Conservation (phyloP, 2,888 invertebrate species). For the Ectobius pallidus region DNA sequence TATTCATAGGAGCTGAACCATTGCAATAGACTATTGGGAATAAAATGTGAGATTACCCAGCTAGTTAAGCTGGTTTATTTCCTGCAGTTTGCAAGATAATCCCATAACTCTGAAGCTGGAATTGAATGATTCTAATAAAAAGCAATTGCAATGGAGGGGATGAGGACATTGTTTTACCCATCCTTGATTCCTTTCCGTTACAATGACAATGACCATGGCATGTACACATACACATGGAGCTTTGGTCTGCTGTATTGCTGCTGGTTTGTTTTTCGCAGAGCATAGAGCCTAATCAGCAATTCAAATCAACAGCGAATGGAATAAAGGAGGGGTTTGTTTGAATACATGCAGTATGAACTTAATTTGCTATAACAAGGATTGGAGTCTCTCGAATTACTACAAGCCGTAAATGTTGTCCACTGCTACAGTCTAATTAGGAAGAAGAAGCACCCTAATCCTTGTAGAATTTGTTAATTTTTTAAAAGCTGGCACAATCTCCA, state of each 20-base stretch:
- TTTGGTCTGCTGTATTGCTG: neutral
- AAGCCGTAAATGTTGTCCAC: conserved; percentile 31
- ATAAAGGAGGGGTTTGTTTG: conserved; percentile 25
- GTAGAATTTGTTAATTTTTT: conserved; percentile 9
- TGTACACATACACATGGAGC: neutral
- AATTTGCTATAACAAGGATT: conserved; percentile 37
- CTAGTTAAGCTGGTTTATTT: no score
- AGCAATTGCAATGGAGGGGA: no score
- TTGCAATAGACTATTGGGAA: no score
- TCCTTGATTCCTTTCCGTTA: neutral
- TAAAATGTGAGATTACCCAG: no score
- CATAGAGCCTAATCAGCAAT: conserved; percentile 33
- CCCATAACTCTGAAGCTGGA: no score
- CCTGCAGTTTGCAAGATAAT: no score
- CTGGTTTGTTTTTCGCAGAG: conserved; percentile 25
- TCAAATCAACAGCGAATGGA: conserved; percentile 33
- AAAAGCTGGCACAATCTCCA: conserved; percentile 6
- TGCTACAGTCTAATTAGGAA: conserved; percentile 31
- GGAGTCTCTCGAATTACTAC: conserved; percentile 28
- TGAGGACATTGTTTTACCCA: conserved; percentile 4
- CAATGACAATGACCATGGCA: neutral
- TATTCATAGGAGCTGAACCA: no score
- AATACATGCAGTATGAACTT: conserved; percentile 32
- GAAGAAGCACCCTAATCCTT: neutral
- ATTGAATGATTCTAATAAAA: no score